Conservation (phyloP, 2,113 vertebrate species). For the Epinephelus cyanopodus region DNA sequence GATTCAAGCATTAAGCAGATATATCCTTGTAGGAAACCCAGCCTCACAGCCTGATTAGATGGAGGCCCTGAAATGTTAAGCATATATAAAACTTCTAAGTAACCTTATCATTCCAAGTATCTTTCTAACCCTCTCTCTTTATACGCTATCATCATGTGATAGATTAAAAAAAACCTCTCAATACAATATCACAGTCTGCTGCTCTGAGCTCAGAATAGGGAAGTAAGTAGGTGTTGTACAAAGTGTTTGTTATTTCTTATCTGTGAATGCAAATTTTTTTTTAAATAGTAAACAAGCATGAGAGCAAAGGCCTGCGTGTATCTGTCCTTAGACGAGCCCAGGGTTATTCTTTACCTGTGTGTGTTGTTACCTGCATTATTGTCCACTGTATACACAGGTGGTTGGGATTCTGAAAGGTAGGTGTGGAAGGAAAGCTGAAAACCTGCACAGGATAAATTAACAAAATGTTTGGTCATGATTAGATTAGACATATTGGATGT, state of each 20-base stretch:
- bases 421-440: constrained; percentile 98
- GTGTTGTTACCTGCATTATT: constrained; percentile 77
- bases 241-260: constrained; percentile 29
- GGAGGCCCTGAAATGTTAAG: neutral
- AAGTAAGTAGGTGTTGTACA: constrained; percentile 37
- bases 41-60: neutral
- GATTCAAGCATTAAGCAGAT: neutral
- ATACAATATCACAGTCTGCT: neutral
- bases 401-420: constrained; percentile 93
- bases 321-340: neutral
- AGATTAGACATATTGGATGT: neutral
- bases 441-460: constrained; percentile 81
- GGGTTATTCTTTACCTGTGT: constrained; percentile 79
- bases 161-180: neutral
- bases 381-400: constrained; percentile 89
- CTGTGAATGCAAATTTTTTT: constrained; percentile 30
- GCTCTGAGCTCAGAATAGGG: constrained; percentile 47
- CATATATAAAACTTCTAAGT: neutral
- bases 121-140: neutral
- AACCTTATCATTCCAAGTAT: neutral
- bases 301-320: neutral
- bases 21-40: neutral
- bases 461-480: neutral
- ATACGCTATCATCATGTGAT: neutral
- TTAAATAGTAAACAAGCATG: constrained; percentile 8